Conservation (phyloP, 2,797 vertebrate species). For the Poecilia velifera region DNA sequence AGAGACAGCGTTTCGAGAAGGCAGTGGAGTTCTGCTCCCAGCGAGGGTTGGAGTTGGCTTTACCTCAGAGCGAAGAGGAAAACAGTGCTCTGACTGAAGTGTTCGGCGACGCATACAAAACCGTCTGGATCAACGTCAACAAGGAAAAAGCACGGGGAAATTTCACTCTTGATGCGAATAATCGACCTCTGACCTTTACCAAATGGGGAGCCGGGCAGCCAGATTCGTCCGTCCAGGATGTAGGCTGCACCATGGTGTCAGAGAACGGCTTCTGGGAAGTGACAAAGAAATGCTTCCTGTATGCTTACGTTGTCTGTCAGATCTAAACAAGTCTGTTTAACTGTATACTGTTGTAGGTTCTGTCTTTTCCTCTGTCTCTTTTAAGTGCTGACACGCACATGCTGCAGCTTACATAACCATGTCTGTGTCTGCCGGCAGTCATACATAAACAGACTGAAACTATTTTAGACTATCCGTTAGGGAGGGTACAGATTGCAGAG, state of each 20-base stretch:
- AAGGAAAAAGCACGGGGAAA: constrained; percentile 4
- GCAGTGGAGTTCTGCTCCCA: constrained; percentile 36
- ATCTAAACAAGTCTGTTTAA: constrained; percentile 4
- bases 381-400: too few species aligned
- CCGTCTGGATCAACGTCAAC: constrained; percentile 43
- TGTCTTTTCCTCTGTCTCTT: too few species aligned
- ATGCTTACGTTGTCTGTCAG: constrained; percentile 47
- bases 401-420: too few species aligned
- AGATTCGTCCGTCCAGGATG: constrained; percentile 22
- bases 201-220: constrained; percentile 46
- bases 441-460: too few species aligned
- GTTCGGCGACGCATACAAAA: neutral
- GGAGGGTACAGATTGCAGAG: too few species aligned
- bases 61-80: constrained; percentile 44
- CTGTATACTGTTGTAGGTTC: too few species aligned
- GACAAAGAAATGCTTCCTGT: constrained; percentile 25
- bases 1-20: constrained; percentile 27
- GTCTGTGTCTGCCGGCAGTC: too few species aligned
- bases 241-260: constrained; percentile 43
- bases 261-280: constrained; percentile 16
- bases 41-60: constrained; percentile 41
- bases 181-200: constrained; percentile 26
- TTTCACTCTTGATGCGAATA: constrained; percentile 12
- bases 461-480: too few species aligned
- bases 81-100: constrained; percentile 32